phyloP scores from a whole-genome alignment of 1,140 invertebrate genomes.

The Drosophila melanica region DNA sequence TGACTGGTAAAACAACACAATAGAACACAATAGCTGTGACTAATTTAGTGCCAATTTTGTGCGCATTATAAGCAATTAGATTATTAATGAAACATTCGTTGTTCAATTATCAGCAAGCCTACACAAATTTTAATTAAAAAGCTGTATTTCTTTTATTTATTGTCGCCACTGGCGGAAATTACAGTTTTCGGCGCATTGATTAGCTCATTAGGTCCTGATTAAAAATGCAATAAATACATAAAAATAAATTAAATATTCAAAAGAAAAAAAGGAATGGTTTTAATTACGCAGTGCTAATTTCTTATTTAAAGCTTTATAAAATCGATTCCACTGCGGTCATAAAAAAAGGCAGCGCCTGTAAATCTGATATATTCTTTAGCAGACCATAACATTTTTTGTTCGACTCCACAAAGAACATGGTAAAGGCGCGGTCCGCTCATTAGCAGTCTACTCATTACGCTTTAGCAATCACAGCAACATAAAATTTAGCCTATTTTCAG shows the following conservation, averaged over 20 bases:
- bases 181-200: conserved; percentile 68
- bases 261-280: conserved; percentile 48
- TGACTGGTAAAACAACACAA: conserved; percentile 43
- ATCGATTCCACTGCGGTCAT: conserved; percentile 3
- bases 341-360: conserved; percentile 18
- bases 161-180: conserved; percentile 54
- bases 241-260: background rate
- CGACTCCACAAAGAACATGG: conserved; percentile 16
- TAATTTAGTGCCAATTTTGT: conserved; percentile 81
- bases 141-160: conserved; percentile 24
- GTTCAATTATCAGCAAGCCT: conserved; percentile 66
- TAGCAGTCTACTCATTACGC: conserved; percentile 18
- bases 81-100: conserved; percentile 81
- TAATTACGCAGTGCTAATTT: conserved; percentile 57
- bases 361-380: conserved; percentile 6
- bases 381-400: conserved; percentile 32
- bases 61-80: conserved; percentile 79
- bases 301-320: conserved; percentile 59
- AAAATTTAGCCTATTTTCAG: background rate
- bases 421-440: conserved; percentile 50
- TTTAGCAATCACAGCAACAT: conserved; percentile 1
- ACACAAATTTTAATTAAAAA: conserved; percentile 74
- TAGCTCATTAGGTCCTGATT: conserved; percentile 75
- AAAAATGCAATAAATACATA: conserved; percentile 70
- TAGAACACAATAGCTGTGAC: conserved; percentile 65